Evolutionary conservation across 2,888 invertebrate species (phyloP).

Genomic region (Steromphala cineraria): DNA sequence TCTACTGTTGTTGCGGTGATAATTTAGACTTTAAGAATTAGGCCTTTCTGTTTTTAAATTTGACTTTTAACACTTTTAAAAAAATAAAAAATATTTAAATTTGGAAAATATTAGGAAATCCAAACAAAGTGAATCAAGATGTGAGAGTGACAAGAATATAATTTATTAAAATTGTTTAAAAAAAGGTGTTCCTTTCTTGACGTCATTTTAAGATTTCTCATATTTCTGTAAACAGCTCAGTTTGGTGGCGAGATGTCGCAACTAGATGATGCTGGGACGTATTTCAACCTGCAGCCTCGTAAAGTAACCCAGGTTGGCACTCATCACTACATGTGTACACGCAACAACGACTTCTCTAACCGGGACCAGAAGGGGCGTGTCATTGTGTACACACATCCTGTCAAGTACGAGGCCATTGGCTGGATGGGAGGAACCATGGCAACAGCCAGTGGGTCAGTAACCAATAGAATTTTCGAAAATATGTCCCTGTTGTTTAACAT

Average conservation of each 20-base stretch:
- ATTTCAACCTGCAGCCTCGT: conserved; percentile 72
- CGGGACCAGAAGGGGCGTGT: conserved; percentile 74
- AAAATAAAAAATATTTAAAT: no score
- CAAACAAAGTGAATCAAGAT: no score
- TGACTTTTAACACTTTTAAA: no score
- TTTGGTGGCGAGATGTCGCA: conserved; percentile 67
- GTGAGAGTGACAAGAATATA: no score
- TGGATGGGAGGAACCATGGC: conserved; percentile 66
- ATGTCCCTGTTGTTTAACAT: no score
- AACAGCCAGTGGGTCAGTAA: conserved; percentile 58
- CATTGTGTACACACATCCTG: conserved; percentile 45
- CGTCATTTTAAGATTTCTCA: not conserved
- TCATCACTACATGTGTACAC: conserved; percentile 72
- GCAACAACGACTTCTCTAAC: conserved; percentile 75
- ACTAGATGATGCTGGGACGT: conserved; percentile 73
- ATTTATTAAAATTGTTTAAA: no score
- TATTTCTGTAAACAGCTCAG: conserved; percentile 53
- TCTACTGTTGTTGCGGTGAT: no score
- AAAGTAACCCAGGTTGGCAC: conserved; percentile 58
- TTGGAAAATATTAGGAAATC: no score
- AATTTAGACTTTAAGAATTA: no score
- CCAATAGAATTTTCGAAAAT: not conserved
- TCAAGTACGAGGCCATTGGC: conserved; percentile 57
- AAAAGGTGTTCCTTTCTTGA: not conserved
- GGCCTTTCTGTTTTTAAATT: no score